phyloP scores from a whole-genome alignment of 2,888 invertebrate genomes.

The Lasioglossum villosulum region DNA sequence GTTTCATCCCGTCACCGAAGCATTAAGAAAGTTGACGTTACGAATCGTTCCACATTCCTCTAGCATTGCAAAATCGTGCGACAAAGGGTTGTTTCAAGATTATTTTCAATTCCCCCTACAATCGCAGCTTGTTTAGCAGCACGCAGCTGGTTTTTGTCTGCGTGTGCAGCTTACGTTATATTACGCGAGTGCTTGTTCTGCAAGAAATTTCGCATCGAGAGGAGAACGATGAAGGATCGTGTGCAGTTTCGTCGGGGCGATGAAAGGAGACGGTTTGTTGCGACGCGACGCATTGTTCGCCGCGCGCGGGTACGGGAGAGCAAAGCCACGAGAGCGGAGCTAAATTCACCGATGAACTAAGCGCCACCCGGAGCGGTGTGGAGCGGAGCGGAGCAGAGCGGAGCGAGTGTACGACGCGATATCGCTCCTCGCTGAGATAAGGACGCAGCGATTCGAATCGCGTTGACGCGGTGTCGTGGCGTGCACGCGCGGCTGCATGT shows the following conservation, averaged over 20 bases:
- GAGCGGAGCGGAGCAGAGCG: slow-evolving; percentile 39
- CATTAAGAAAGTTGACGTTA: too few relatives aligned
- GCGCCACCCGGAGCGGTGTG: slow-evolving; percentile 65
- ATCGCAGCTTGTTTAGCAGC: too few relatives aligned
- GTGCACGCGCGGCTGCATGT: slow-evolving; percentile 44
- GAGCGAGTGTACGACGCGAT: slow-evolving; percentile 37
- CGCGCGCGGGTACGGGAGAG: slow-evolving; percentile 16
- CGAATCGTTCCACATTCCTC: too few relatives aligned
- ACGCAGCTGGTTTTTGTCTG: too few relatives aligned
- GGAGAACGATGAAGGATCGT: not conserved
- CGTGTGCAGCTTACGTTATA: too few relatives aligned
- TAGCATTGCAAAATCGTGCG: too few relatives aligned
- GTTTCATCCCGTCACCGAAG: too few relatives aligned
- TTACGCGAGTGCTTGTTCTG: too few relatives aligned
- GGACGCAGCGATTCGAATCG: slow-evolving; percentile 63
- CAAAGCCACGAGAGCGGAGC: slow-evolving; percentile 34
- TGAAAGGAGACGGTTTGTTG: not conserved
- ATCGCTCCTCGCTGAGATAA: slow-evolving; percentile 59
- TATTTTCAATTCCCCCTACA: too few relatives aligned
- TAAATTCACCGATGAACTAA: slow-evolving; percentile 78
- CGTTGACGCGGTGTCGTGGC: slow-evolving; percentile 42
- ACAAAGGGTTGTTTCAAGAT: too few relatives aligned
- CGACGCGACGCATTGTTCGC: slow-evolving; percentile 3
- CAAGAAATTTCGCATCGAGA: too few relatives aligned
- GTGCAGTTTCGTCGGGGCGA: not conserved